Evolutionary conservation across 2,113 vertebrate genomes (phyloP), one percentile per base, ranked within the genome.

Genomic region (Rhodinocichla rosea): DNA sequence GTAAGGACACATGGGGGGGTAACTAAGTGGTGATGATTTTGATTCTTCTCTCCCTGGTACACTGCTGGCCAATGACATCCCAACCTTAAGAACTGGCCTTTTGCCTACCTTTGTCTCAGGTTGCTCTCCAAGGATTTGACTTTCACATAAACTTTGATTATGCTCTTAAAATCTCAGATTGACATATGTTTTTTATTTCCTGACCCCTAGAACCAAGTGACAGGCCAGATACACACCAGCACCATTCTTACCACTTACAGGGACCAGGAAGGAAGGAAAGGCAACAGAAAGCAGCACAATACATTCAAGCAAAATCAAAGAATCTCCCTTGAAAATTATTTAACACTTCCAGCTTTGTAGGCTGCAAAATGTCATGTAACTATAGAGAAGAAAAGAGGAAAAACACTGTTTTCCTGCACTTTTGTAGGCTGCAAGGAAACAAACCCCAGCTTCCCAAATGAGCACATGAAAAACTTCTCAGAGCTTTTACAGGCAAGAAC

Each of bases 1-100:
- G 45, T 45, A 53, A 45, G 33, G 33, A n/a, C 33, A 52, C 2
- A 9, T 0, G 13, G 11, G 7, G 6, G 15, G 49, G 15, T 26
- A 56, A 42, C 12, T 18, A 30, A 23, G 7, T 14, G 26, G 13
- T 37, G 59, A 80, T 63, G 53, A 50, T 18, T 42, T 26, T 65
- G 50, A 39, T 16, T 64, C 26, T 26, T 28, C 11, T 73, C 68
- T 77, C 55, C 35, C 30, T 39, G 39, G 6, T 42, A 18, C 50
- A 21, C 4, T 56, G 28, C 21, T 69, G 4, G 1, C 12, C 65
- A 53, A 5, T 12, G 65, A 65, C 59, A 65, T 39, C 21, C 30
- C 64, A 87, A 60, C 8, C 30, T 35, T 12, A 26, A 47, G 44
- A 92, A 73, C 18, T 21, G 55, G 10, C 24, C 32, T 62, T 49